Evolutionary conservation across 2,797 vertebrate species (phyloP).

Genomic region (Takifugu ocellatus): DNA sequence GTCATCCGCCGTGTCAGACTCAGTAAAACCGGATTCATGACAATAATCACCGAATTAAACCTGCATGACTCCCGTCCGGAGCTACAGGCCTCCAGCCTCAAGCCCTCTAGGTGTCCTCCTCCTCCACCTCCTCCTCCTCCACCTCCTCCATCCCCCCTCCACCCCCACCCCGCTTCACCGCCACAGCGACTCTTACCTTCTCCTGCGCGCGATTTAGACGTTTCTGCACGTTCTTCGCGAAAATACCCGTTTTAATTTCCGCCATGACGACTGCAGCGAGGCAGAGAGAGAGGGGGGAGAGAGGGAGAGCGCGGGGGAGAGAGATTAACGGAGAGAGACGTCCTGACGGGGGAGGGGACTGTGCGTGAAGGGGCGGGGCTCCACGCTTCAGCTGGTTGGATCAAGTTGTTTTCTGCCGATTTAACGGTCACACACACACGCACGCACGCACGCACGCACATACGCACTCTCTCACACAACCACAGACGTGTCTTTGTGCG

Average conservation of each 20-base stretch:
- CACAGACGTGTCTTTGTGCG: too few relatives aligned
- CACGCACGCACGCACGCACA: too few relatives aligned
- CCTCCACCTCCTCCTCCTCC: constrained; percentile 1
- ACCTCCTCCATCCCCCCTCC: neutral
- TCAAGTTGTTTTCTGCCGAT: neutral
- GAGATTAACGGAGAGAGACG: constrained; percentile 19
- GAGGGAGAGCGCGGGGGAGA: constrained; percentile 23
- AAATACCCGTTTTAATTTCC: constrained; percentile 94
- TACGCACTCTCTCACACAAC: too few relatives aligned
- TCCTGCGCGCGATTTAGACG: constrained; percentile 90
- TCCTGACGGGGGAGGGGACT: constrained; percentile 6
- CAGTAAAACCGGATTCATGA: neutral
- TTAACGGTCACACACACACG: too few relatives aligned
- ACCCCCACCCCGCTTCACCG: neutral
- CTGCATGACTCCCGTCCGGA: neutral
- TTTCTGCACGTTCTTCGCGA: constrained; percentile 97
- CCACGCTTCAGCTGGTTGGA: constrained; percentile 20
- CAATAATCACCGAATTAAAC: neutral
- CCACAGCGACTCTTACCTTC: constrained; percentile 77
- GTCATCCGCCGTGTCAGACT: neutral
- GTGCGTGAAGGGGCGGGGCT: constrained; percentile 17
- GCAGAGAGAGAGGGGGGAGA: constrained; percentile 28
- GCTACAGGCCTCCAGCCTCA: constrained; percentile 19
- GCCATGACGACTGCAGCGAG: constrained; percentile 80
- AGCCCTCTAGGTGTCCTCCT: neutral